phyloP scores from a whole-genome alignment of 2,888 invertebrate genomes.

The Vannuccia rotundouncinata region DNA sequence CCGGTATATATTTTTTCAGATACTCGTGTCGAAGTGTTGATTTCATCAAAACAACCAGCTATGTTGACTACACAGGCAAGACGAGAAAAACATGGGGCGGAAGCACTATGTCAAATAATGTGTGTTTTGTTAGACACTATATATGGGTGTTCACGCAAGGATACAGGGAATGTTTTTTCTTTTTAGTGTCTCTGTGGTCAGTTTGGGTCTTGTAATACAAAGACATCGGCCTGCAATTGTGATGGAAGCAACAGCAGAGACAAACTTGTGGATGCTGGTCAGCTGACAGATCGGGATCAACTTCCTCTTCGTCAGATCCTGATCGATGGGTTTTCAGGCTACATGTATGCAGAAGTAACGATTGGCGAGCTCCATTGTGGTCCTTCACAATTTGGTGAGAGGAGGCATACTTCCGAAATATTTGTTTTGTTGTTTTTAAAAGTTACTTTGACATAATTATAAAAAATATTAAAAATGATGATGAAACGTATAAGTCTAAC shows the following conservation, averaged over 20 bases:
- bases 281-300: background rate
- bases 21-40: background rate
- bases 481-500: no score
- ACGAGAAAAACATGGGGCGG: conserved; percentile 24
- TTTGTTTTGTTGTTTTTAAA: no score
- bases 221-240: conserved; percentile 27
- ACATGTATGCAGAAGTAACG: background rate
- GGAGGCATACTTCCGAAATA: no score
- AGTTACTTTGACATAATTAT: no score
- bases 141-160: no score
- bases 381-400: background rate
- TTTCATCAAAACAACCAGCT: conserved; percentile 18
- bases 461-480: no score
- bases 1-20: background rate
- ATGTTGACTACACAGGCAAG: conserved; percentile 8
- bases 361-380: conserved; percentile 3
- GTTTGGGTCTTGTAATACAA: background rate
- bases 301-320: background rate
- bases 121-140: no score
- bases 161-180: background rate
- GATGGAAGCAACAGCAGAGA: background rate
- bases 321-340: background rate
- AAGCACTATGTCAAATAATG: conserved; percentile 29
- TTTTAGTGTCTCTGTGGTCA: conserved; percentile 21
- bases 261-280: background rate